Percentiles rank a stretch among this genome's conserved stretches.
phyloP scores from a whole-genome alignment of 2,113 vertebrate species.

The Sciurus niger region DNA sequence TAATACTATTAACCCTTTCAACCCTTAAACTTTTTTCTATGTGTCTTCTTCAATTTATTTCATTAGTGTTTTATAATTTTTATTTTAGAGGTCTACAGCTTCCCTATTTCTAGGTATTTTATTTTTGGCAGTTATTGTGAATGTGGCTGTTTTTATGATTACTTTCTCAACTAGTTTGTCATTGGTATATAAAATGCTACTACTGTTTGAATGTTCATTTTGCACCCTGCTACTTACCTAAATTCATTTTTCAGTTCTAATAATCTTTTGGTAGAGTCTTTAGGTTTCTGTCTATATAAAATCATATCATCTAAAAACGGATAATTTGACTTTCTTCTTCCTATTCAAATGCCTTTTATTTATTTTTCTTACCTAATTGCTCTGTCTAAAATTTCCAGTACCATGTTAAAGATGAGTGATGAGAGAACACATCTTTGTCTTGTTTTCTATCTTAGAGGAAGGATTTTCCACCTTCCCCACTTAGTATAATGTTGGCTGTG shows the following conservation, averaged over 20 bases:
- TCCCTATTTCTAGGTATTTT: neutral
- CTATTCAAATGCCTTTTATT: neutral
- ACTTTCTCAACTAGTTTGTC: neutral
- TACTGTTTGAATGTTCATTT: neutral
- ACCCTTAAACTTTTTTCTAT: neutral
- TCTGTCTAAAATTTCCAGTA: neutral
- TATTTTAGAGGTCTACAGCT: neutral
- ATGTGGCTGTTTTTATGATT: neutral
- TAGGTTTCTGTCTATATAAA: neutral
- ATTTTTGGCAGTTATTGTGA: neutral
- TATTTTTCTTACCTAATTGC: neutral
- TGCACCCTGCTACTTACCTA: neutral
- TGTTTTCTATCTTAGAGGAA: neutral
- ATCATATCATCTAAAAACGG: neutral
- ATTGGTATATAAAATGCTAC: neutral
- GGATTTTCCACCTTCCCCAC: neutral
- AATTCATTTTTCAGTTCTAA: neutral
- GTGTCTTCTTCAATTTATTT: neutral
- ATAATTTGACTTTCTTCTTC: neutral
- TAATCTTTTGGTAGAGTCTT: neutral
- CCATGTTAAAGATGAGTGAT: neutral
- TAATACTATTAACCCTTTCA: neutral
- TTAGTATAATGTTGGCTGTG: neutral
- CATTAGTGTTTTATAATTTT: neutral
- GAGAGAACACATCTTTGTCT: neutral